Base-by-base conservation (phyloP, 2,113 vertebrate genomes). In the Nycticebus coucang region DNA sequence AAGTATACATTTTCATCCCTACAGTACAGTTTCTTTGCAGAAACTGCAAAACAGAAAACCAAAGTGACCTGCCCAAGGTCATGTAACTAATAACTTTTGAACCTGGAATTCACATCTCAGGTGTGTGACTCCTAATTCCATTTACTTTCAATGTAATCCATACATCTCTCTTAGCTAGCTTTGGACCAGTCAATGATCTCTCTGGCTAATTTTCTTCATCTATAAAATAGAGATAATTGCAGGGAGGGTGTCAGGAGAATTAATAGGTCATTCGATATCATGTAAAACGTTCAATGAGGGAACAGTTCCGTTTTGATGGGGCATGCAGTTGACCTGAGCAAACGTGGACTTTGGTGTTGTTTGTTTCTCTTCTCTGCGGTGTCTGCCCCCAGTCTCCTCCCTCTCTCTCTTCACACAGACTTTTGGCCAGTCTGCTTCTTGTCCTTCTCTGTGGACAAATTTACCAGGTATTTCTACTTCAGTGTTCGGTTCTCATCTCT, bases 331-430 rank as follows among this genome's bases (percentile, higher is more conserved):
- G 41, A 19, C 4, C n/a, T 87, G 55, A 3, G 21, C 0, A 41
- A 71, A 75, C 1, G 6, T 45, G 33, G 33, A 59, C 30, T 45
- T 57, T 68, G 2, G 17, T 45, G 33, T 33, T 8, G 30, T 78
- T 50, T 19, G 45, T 11, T 59, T 19, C 6, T 57, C 12, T 79
- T 45, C 50, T 30, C 64, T 64, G 33, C 8, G 26, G 19, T n/a
- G 37, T 79, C 53, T 66, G 0, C 7, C 7, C 55, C 17, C 11
- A 9, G 7, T 11, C 3, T 6, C 12, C 10, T 11, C 2, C 0
- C 14, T 26, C 4, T 21, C 21, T 17, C 5, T 13, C 11, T 30
- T 13, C 12, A 9, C 9, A 22, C 17, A 71, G 11, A 0, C 12
- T 79, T 45, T 83, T 14, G 28, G 10, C 10, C 5, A 62, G 19